These are phyloP conservation scores for Dusona sp. DNA, from an alignment of 2,888 invertebrate species.

Conservation along the genomic window DNA sequence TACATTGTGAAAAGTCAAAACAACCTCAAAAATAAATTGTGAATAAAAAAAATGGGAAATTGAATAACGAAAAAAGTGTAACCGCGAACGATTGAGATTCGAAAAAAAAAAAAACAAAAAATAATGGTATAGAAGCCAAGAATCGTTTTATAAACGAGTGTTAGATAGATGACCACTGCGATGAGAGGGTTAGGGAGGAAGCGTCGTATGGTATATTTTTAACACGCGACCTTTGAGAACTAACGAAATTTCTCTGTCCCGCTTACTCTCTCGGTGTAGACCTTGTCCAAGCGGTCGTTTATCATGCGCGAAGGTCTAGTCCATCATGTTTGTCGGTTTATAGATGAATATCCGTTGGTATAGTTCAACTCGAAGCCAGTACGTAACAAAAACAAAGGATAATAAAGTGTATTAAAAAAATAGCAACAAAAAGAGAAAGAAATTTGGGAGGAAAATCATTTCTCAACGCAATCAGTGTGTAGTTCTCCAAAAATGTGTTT, in stretches of 20 bases:
- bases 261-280: constrained; percentile 25
- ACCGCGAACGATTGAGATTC: not conserved
- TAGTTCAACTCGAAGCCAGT: not conserved
- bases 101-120: not conserved
- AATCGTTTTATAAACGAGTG: constrained; percentile 25
- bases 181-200: constrained; percentile 40
- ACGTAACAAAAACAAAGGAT: not conserved
- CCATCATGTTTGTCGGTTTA: constrained; percentile 25
- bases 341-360: constrained; percentile 23
- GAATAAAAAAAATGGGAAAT: not conserved
- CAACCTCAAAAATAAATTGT: too few species aligned
- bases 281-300: constrained; percentile 44
- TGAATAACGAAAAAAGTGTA: not conserved
- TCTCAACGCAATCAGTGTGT: not conserved
- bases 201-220: constrained; percentile 59
- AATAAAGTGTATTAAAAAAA: constrained; percentile 12
- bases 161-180: constrained; percentile 14
- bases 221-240: constrained; percentile 61
- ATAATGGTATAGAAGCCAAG: not conserved
- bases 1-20: too few species aligned
- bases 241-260: constrained; percentile 24
- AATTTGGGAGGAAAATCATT: not conserved
- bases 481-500: constrained; percentile 28
- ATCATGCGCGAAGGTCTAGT: constrained; percentile 58
- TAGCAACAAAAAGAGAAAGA: not conserved